A percentile compares a stretch with the other conserved stretches of the same genome.
Conservation (phyloP, 2,797 vertebrate genomes). For the Passerculus sandwichensis region DNA sequence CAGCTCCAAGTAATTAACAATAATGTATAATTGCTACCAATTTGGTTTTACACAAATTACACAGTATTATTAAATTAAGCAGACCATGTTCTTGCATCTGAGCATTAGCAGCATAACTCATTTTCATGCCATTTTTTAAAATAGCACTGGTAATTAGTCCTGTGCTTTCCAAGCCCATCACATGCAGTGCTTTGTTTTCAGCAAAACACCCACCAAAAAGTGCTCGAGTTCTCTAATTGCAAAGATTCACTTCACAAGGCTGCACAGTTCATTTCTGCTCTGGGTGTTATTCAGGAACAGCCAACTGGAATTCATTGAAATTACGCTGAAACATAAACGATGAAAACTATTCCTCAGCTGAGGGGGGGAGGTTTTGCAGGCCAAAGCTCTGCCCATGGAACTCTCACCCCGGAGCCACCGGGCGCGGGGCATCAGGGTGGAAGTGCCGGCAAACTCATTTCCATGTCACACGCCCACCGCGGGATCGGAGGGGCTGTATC, state of each 20-base stretch:
- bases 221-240: conserved; percentile 50
- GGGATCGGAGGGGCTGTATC: accelerated
- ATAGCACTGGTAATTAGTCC: conserved; percentile 48
- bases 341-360: conserved; percentile 52
- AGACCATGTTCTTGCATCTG: conserved; percentile 55
- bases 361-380: conserved; percentile 36
- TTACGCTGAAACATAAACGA: conserved; percentile 34
- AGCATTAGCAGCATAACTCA: conserved; percentile 50
- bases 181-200: conserved; percentile 33
- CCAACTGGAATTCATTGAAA: conserved; percentile 71
- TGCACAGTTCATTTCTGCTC: conserved; percentile 55
- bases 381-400: conserved; percentile 57
- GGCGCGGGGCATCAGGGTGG: conserved; percentile 10
- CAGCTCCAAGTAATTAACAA: background rate
- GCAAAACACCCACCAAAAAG: conserved; percentile 33
- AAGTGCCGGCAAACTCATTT: background rate
- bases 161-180: conserved; percentile 55
- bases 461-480: accelerated
- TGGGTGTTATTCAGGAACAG: conserved; percentile 66
- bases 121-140: conserved; percentile 28
- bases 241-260: conserved; percentile 56
- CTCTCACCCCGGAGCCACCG: conserved; percentile 5
- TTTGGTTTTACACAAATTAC: conserved; percentile 66
- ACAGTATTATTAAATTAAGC: conserved; percentile 73
- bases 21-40: conserved; percentile 66